Base-by-base conservation (phyloP, 1,140 invertebrate genomes). In the Dysdera silvatica region DNA sequence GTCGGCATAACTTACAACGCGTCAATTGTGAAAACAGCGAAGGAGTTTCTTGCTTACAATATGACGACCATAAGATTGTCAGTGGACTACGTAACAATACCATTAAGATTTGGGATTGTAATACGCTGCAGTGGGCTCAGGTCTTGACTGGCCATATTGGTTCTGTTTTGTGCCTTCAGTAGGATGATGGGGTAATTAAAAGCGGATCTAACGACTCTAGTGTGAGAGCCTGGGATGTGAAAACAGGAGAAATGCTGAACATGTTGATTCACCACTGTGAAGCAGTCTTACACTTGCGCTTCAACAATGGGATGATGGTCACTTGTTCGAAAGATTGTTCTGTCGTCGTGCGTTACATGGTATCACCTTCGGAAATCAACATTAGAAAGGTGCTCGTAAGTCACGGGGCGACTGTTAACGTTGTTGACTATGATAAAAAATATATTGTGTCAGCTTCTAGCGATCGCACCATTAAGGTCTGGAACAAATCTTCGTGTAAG, bases 261-360 rank as follows among this genome's bases (percentile, higher is more conserved):
- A 98, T 95, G 1, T 81, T 99, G 23, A 98, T 98, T 73, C 95
- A 99, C 79, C 97, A 99, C 77, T 97, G 94, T 77, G 97, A 99
- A 78, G 97, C 97, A 65, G 97, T 99, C 56, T 81, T 99, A 65
- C 97, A 99, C 85, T 82, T 99, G 52, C 81, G 95, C 62, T 99
- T 99, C 77, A 91, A 91, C 77, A 96, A 99, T 78, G 96, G 95
- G 47, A 96, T 99, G 86, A 98, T 99, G 93, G 97, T 99, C 59
- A 99, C 97, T 10, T 99, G 97, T 80, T 97, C 94, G 35, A 98
- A 98, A 84, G 97, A 99, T 79, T 88, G 97, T 57, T 96, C 93
- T 32, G 99, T 99, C 79, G 95, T 95, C 14, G 97, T 99, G 1
- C 99, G 97, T 96, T 95, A 99, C 74, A 99, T 99, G 95, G 90